Evolutionary conservation across 2,113 vertebrate species (phyloP), one percentile per base, ranked within the genome.

Genomic region (Daphoenositta chrysoptera): DNA sequence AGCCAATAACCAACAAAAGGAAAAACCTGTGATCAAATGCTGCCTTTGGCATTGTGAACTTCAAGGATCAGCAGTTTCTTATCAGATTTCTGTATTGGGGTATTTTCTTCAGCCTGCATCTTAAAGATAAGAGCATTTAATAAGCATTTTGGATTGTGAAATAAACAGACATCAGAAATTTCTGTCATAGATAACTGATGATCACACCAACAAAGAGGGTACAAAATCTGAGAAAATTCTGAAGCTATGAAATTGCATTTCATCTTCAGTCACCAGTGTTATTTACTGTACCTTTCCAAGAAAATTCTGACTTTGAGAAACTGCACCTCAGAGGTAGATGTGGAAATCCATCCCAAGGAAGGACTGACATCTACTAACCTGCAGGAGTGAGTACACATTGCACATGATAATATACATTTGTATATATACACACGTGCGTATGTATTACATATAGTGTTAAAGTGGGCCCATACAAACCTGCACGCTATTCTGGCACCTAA

Each of bases 361-460:
- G 42, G 23, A 22, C 7, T 66, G 6, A 24, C 21, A 64, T 24
- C 45, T 85, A 11, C 30, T 50, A 63, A 37, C 27, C 6, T 89
- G 27, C 19, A 66, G 31, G 17, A 37, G 8, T 50, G 50, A 72
- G 58, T 30, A 16, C 8, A 7, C 37, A 33, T 82, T 51, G n/a
- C 47, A 24, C 30, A 7, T 27, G 24, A 51, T 16, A 50, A 40
- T 5, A 18, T 10, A 11, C 4, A 0, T 40, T 42, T 60, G 1
- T n/a, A 4, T 11, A 15, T 47, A 13, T 0, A 1, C 2, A 26
- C 1, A 0, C 12, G 20, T 10, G 5, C 7, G 22, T 20, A 17
- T 24, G 6, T 39, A 14, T 44, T 47, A 15, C 8, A 58, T 6
- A 5, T 2, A 44, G 11, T 8, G 22, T 13, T 44, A 51, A 53